Base-by-base conservation (phyloP, 2,888 invertebrate species). In the Perizoma affinitatum region DNA sequence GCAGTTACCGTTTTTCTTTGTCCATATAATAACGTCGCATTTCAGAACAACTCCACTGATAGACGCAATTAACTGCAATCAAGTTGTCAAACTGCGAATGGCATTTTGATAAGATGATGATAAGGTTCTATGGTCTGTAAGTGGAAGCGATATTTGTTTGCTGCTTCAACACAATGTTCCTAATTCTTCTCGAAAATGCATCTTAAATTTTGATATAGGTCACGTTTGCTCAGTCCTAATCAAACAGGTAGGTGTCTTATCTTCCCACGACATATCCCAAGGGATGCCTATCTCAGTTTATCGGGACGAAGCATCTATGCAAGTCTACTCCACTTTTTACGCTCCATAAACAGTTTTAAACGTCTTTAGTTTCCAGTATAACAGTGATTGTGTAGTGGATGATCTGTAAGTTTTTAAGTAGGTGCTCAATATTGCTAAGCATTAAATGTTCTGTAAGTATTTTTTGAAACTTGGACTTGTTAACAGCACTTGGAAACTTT, bases 191-290 rank as follows among this genome's bases (percentile, higher is more conserved):
- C 34, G 10, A 45, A 1, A 40, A 11, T 38, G 40, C 11, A 44
- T 59, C 34, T 42, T 54, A 41, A 61, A 54, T 22, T 22, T 22
- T 22, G 4, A 67, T 61, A 53, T 50, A 42, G 59, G 43, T 60
- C 51, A 63, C 58, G 56, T 69, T 62, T 63, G 58, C 56, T 51
- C 46, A 60, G 63, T 60, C 65, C 67, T 62, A 61, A 61, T 54
- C 61, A 63, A 65, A 69, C 61, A 63, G 48, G 54, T 60, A 58
- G 48, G 54, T 60, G 57, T 59, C 58, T 65, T 63, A 65, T 64
- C 65, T 63, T 58, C 58, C 57, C 52, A 57, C 57, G 54, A 22
- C 44, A 11, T 10, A 60, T 61, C 66, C 68, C 64, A 51, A 36
- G 55, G 65, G 65, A 67, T 61, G 38, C 52, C 54, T 56, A 40